Percentiles rank a stretch among this genome's conserved stretches.
These are phyloP conservation scores for Carcharodon carcharias DNA, from an alignment of 2,797 vertebrate species.

Conservation along the genomic window DNA sequence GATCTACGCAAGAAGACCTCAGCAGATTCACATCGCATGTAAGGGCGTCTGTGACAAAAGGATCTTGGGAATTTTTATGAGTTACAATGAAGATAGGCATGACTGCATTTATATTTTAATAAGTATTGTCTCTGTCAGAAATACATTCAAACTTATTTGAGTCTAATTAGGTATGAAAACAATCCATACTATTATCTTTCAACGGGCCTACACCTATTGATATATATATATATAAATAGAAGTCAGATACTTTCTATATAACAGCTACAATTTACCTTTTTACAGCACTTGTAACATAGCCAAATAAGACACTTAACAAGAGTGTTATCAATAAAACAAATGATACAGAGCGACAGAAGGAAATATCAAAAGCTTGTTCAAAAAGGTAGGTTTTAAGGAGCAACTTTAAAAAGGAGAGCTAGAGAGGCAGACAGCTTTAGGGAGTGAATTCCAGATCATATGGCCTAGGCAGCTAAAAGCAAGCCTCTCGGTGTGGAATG, in stretches of 20 bases:
- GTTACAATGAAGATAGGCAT: neutral
- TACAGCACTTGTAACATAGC: neutral
- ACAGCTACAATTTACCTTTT: neutral
- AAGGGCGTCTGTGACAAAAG: neutral
- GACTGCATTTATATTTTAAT: neutral
- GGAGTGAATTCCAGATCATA: neutral
- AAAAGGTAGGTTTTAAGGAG: neutral
- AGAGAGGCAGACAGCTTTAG: neutral
- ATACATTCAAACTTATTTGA: neutral
- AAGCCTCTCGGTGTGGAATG: neutral
- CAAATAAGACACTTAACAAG: neutral
- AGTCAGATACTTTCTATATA: neutral
- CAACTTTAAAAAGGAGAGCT: neutral
- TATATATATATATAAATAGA: neutral
- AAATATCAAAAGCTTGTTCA: neutral
- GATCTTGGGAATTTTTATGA: neutral
- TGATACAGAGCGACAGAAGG: neutral
- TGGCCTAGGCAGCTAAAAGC: neutral
- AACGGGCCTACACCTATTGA: too few relatives aligned
- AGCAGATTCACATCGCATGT: neutral
- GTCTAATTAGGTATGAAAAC: neutral
- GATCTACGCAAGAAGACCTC: conserved; percentile 3
- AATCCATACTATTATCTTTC: neutral
- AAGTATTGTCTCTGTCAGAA: neutral
- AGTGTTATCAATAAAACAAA: neutral